A percentile compares a stretch with the other conserved stretches of the same genome.
phyloP scores from a whole-genome alignment of 2,888 invertebrate genomes.

The Drosophila paracracens region DNA sequence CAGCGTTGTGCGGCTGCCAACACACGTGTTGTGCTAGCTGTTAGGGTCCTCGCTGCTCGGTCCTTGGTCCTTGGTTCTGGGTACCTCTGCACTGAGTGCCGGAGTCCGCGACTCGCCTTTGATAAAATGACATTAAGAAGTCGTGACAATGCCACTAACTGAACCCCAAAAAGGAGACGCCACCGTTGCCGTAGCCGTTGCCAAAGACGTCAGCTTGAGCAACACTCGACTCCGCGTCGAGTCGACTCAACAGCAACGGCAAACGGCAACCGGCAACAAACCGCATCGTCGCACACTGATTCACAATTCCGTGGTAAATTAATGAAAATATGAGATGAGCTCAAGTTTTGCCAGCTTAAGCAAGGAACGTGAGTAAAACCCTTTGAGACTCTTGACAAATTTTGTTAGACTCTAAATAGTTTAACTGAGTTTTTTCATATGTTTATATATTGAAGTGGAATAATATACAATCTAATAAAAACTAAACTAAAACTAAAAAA shows the following conservation, averaged over 20 bases:
- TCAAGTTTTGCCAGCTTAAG: background rate
- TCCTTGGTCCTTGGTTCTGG: slow-evolving; percentile 8
- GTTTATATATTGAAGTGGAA: background rate
- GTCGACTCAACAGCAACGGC: slow-evolving; percentile 1
- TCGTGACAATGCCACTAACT: slow-evolving; percentile 83
- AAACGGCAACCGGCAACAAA: slow-evolving; percentile 9
- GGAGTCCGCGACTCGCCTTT: slow-evolving; percentile 79
- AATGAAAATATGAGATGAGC: slow-evolving; percentile 30
- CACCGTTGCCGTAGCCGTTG: slow-evolving; percentile 12
- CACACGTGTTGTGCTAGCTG: slow-evolving; percentile 57
- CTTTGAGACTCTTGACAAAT: background rate
- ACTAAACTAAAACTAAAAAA: too few species aligned
- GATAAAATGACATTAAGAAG: slow-evolving; percentile 83
- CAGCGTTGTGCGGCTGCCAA: slow-evolving; percentile 61
- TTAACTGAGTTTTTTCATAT: background rate
- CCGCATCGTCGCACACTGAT: slow-evolving; percentile 49
- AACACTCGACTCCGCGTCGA: slow-evolving; percentile 47
- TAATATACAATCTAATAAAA: background rate
- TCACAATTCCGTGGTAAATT: slow-evolving; percentile 9
- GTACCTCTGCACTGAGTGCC: slow-evolving; percentile 18
- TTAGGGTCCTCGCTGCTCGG: background rate
- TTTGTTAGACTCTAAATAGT: background rate
- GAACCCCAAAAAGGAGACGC: slow-evolving; percentile 72
- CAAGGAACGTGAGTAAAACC: background rate
- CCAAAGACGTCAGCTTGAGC: slow-evolving; percentile 67